Percentiles rank a stretch among this genome's conserved stretches.
phyloP scores from a whole-genome alignment of 2,797 vertebrate genomes.

The Coccyzus lansbergi region DNA sequence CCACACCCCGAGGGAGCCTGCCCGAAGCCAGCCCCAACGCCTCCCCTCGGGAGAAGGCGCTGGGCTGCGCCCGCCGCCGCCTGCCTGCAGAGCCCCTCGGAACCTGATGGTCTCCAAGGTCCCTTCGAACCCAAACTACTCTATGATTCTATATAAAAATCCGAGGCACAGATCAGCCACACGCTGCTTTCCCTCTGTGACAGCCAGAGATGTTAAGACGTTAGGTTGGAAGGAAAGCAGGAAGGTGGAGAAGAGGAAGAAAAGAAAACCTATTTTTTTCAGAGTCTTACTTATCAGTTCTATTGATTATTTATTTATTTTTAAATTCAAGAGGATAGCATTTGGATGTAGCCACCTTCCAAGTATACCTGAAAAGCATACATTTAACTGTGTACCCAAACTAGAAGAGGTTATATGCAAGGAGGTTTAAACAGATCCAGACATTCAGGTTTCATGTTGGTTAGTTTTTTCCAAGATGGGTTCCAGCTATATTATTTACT shows the following conservation, averaged over 20 bases:
- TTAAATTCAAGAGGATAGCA: too few species aligned
- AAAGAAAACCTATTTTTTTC: too few species aligned
- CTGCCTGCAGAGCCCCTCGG: neutral
- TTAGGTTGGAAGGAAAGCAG: neutral
- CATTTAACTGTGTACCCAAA: neutral
- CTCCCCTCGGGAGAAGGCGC: fast-evolving
- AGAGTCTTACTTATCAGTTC: too few species aligned
- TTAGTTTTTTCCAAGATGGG: neutral
- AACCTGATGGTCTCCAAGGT: too few species aligned
- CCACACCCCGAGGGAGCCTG: too few species aligned
- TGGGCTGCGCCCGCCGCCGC: neutral
- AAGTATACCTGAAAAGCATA: neutral
- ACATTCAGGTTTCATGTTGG: neutral
- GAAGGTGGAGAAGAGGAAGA: neutral
- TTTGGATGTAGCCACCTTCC: neutral
- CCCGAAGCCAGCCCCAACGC: neutral
- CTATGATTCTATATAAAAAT: fast-evolving
- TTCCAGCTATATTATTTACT: neutral
- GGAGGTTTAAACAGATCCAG: neutral
- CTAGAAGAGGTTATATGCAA: neutral
- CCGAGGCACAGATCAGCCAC: fast-evolving
- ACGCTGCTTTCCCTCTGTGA: fast-evolving
- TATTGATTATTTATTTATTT: neutral
- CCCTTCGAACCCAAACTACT: too few species aligned
- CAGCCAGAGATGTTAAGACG: neutral